A percentile compares a stretch with the other conserved stretches of the same genome.
These are phyloP conservation scores for Mimumesa dahlbomi DNA, from an alignment of 2,888 invertebrate species.

Conservation along the genomic window DNA sequence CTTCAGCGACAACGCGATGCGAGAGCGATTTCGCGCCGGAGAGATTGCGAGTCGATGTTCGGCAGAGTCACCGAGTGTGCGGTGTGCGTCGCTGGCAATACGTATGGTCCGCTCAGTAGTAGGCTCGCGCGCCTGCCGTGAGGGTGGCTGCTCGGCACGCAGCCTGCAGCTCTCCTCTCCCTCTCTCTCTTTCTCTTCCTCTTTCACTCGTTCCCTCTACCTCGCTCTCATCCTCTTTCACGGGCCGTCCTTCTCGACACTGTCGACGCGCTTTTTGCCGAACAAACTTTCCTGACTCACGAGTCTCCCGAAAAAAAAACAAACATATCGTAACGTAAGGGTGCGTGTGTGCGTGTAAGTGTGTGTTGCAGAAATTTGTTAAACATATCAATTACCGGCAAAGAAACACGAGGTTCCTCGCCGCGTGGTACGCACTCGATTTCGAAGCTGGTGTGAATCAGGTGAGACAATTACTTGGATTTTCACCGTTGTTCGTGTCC, in stretches of 20 bases:
- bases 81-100: constrained; percentile 43
- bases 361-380: constrained; percentile 10
- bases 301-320: constrained; percentile 8
- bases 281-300: no score
- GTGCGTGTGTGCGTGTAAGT: constrained; percentile 20
- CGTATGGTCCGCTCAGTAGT: constrained; percentile 60
- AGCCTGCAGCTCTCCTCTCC: constrained; percentile 36
- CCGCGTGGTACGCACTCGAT: not conserved
- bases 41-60: constrained; percentile 11
- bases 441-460: constrained; percentile 25
- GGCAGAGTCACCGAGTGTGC: constrained; percentile 20
- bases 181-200: constrained; percentile 21
- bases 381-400: constrained; percentile 35
- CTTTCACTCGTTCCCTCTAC: not conserved
- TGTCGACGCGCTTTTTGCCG: not conserved
- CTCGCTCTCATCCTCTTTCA: not conserved
- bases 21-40: no score
- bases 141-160: constrained; percentile 64
- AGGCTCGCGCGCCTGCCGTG: constrained; percentile 68
- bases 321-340: constrained; percentile 44
- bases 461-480: no score
- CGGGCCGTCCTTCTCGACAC: constrained; percentile 24
- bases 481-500: no score
- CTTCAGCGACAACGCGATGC: no score
- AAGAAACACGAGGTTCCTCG: constrained; percentile 5